phyloP scores from a whole-genome alignment of 2,797 vertebrate species.

The Paratrypauchen microcephalus region DNA sequence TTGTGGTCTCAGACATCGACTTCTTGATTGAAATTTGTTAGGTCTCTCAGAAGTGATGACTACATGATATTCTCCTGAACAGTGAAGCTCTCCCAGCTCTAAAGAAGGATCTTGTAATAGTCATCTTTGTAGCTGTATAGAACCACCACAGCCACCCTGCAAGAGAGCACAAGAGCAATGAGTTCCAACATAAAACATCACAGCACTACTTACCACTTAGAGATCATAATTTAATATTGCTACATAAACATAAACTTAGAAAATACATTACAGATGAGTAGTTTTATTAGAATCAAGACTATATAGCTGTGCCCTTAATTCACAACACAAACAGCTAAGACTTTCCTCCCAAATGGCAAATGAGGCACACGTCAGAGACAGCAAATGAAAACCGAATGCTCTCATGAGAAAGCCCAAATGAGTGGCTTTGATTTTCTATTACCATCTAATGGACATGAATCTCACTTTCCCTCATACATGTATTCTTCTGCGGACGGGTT shows the following conservation, averaged over 20 bases:
- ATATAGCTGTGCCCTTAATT: conserved; percentile 25
- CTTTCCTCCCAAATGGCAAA: conserved; percentile 37
- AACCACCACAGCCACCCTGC: conserved; percentile 87
- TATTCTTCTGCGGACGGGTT: conserved; percentile 42
- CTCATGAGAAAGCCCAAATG: conserved; percentile 36
- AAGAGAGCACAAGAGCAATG: conserved; percentile 41
- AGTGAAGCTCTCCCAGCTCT: conserved; percentile 38
- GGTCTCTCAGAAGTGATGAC: conserved; percentile 9
- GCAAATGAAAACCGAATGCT: conserved; percentile 73
- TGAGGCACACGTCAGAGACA: conserved; percentile 50
- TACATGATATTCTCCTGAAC: not conserved
- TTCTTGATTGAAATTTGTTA: conserved; percentile 21
- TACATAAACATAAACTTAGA: not conserved
- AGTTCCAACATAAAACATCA: not conserved
- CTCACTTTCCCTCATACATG: conserved; percentile 36
- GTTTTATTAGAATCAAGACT: conserved; percentile 19
- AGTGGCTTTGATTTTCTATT: conserved; percentile 43
- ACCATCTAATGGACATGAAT: conserved; percentile 51
- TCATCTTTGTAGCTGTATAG: conserved; percentile 95
- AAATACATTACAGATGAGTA: not conserved
- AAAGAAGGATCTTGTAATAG: conserved; percentile 93
- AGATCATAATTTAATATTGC: not conserved
- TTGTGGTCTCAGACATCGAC: conserved; percentile 17
- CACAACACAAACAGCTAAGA: conserved; percentile 57
- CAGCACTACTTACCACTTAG: not conserved